Percentiles rank a stretch among this genome's conserved stretches.
Evolutionary conservation across 37 sponge, comb jelly and placozoan genomes (phyloP).

Genomic region (Beroe forskalii): DNA sequence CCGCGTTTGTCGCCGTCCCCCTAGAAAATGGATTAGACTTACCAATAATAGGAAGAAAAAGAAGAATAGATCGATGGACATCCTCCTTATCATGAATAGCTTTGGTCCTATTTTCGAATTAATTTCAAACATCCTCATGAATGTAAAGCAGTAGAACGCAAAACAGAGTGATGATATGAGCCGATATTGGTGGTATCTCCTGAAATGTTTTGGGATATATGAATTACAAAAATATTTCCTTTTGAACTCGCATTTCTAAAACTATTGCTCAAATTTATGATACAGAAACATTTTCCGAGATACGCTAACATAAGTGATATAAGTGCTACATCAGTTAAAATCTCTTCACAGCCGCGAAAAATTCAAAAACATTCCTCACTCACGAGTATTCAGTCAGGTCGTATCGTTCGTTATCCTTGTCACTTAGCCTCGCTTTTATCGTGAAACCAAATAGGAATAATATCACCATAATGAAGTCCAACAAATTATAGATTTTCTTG

Average conservation of each 20-base stretch:
- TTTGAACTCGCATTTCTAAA: too few species aligned
- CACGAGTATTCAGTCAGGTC: neutral
- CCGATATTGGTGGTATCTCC: slow-evolving; percentile 45
- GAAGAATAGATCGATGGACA: slow-evolving; percentile 56
- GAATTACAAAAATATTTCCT: too few species aligned
- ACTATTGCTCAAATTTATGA: too few species aligned
- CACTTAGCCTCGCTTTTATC: neutral
- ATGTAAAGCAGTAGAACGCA: slow-evolving; percentile 63
- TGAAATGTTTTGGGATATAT: too few species aligned
- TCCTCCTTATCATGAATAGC: slow-evolving; percentile 51
- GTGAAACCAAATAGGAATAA: slow-evolving; percentile 43
- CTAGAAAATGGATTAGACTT: too few species aligned
- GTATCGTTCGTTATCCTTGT: neutral
- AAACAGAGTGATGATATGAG: slow-evolving; percentile 60
- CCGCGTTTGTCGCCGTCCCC: too few species aligned
- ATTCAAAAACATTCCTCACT: too few species aligned
- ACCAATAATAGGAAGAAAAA: slow-evolving; percentile 45
- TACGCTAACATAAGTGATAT: too few species aligned
- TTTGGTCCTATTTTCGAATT: slow-evolving; percentile 58
- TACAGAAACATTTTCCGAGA: too few species aligned
- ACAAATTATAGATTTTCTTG: slow-evolving; percentile 39
- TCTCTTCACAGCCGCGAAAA: too few species aligned
- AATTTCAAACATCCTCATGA: slow-evolving; percentile 56
- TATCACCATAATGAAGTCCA: slow-evolving; percentile 21
- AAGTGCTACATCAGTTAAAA: too few species aligned